Percentiles rank a stretch among this genome's conserved stretches.
These are phyloP conservation scores for Orthosia gothica DNA, from an alignment of 2,888 invertebrate genomes.

Conservation along the genomic window DNA sequence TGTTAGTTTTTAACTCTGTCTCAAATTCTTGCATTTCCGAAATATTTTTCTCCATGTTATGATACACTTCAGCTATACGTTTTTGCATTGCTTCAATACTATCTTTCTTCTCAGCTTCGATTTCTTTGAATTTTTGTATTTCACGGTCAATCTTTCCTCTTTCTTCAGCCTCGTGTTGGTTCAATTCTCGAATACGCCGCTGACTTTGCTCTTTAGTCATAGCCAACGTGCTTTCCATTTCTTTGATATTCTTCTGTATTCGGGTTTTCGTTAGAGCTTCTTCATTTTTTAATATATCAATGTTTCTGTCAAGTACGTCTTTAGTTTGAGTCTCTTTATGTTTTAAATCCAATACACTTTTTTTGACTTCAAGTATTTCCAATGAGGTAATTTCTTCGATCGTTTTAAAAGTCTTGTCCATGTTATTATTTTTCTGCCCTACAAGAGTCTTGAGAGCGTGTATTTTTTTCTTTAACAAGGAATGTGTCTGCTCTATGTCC, in stretches of 20 bases:
- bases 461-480: background rate
- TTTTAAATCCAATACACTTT: background rate
- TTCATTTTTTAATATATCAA: background rate
- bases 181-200: background rate
- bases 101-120: constrained; percentile 5
- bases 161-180: background rate
- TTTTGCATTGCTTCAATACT: background rate
- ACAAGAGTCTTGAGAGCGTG: background rate
- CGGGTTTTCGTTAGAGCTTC: background rate
- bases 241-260: background rate
- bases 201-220: background rate
- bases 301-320: background rate
- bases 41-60: background rate
- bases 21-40: background rate
- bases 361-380: constrained; percentile 1
- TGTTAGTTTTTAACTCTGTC: background rate
- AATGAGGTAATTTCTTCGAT: background rate
- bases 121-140: background rate
- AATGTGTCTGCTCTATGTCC: background rate
- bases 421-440: background rate
- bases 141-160: background rate
- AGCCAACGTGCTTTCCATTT: constrained; percentile 5
- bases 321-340: background rate
- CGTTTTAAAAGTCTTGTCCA: background rate
- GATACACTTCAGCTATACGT: background rate